Percentiles rank a stretch among this genome's conserved stretches.
Evolutionary conservation across 1,140 invertebrate genomes (phyloP).

Genomic region (Probaryconus sp.): DNA sequence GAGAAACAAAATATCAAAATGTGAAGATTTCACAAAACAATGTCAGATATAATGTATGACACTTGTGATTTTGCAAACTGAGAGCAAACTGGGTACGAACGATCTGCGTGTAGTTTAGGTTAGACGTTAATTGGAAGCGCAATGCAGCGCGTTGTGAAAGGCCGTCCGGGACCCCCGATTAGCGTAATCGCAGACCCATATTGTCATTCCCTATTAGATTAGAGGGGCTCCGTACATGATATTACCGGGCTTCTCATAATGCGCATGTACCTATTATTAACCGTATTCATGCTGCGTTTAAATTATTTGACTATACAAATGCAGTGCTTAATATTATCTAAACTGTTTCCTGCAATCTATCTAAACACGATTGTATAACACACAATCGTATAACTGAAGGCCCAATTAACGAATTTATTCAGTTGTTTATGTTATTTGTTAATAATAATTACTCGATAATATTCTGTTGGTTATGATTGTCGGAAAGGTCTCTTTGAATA

Average conservation of each 20-base stretch:
- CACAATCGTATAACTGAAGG: neutral
- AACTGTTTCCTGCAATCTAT: slow-evolving; percentile 33
- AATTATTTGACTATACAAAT: slow-evolving; percentile 55
- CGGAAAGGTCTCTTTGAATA: too few species aligned
- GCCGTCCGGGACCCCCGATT: slow-evolving; percentile 63
- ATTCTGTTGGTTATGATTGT: too few species aligned
- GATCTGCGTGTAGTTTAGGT: slow-evolving; percentile 34
- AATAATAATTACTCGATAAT: too few species aligned
- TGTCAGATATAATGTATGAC: too few species aligned
- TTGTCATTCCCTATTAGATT: slow-evolving; percentile 71
- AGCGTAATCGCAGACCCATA: slow-evolving; percentile 70
- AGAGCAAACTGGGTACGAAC: slow-evolving; percentile 43
- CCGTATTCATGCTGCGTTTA: slow-evolving; percentile 40
- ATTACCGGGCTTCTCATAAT: slow-evolving; percentile 53
- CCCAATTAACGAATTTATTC: slow-evolving; percentile 24
- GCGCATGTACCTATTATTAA: slow-evolving; percentile 55
- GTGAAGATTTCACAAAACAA: too few species aligned
- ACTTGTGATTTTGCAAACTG: slow-evolving; percentile 52
- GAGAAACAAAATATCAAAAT: too few species aligned
- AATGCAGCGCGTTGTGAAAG: slow-evolving; percentile 58
- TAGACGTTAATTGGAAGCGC: slow-evolving; percentile 62
- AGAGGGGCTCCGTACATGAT: slow-evolving; percentile 56
- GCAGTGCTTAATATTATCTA: slow-evolving; percentile 48
- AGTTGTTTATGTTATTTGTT: slow-evolving; percentile 2
- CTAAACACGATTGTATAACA: slow-evolving; percentile 4